Evolutionary conservation across 2,113 vertebrate species (phyloP).

Genomic region (Aramus guarauna): DNA sequence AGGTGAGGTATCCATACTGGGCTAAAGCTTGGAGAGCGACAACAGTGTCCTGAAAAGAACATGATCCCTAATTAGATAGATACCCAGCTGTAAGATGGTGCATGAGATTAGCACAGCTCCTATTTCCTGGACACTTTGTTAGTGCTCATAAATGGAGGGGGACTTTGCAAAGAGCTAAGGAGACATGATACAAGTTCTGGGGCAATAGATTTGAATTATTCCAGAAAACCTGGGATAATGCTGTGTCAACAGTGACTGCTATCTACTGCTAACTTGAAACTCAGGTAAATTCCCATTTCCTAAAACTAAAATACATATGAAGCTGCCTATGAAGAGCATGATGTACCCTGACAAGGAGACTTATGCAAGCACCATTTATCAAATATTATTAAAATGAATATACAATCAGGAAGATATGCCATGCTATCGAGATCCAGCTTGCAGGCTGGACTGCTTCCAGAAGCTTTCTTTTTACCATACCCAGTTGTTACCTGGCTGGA

Average conservation of each 20-base stretch:
- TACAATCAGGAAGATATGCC: not conserved
- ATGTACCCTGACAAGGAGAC: not conserved
- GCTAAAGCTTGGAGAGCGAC: slow-evolving; percentile 72
- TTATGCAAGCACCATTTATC: not conserved
- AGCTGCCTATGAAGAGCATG: not conserved
- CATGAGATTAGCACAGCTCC: not conserved
- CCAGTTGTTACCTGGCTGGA: slow-evolving; percentile 83
- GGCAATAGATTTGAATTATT: not conserved
- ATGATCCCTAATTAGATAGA: not conserved
- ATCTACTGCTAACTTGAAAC: not conserved
- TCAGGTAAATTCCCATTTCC: not conserved
- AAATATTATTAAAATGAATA: not conserved
- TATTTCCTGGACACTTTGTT: not conserved
- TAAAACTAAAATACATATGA: not conserved
- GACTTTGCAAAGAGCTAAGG: not conserved
- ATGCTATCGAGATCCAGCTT: not conserved
- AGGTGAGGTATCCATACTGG: slow-evolving; percentile 60
- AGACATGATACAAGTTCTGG: not conserved
- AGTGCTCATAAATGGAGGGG: not conserved
- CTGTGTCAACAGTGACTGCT: not conserved
- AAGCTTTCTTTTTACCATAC: not conserved
- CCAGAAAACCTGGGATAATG: not conserved
- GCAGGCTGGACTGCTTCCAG: slow-evolving; percentile 54
- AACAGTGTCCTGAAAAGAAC: slow-evolving; percentile 66
- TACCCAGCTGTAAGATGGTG: not conserved